A percentile compares a stretch with the other conserved stretches of the same genome.
phyloP scores from a whole-genome alignment of 2,888 invertebrate genomes.

The Apamea anceps region DNA sequence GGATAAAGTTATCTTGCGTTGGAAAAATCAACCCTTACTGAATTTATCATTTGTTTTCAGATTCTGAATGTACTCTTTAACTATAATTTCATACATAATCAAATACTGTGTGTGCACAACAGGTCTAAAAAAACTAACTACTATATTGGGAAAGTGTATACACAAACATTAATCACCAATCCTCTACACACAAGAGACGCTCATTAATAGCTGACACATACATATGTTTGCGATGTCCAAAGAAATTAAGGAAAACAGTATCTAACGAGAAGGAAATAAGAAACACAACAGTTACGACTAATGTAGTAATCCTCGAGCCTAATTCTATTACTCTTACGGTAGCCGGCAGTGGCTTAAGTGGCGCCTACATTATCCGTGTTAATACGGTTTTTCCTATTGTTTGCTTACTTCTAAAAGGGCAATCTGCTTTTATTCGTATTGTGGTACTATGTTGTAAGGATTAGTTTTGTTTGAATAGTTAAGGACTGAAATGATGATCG shows the following conservation, averaged over 20 bases:
- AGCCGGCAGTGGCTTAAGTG: slow-evolving; percentile 39
- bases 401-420: slow-evolving; percentile 24
- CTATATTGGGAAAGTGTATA: neutral
- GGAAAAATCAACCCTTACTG: too few species aligned
- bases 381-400: slow-evolving; percentile 32
- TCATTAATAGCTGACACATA: slow-evolving; percentile 10
- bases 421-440: slow-evolving; percentile 23
- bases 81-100: neutral
- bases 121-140: neutral
- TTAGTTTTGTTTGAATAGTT: neutral
- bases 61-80: neutral
- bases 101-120: neutral
- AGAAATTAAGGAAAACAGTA: slow-evolving; percentile 8
- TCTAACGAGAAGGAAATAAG: slow-evolving; percentile 12
- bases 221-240: neutral
- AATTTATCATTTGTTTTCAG: neutral
- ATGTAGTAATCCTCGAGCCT: slow-evolving; percentile 31
- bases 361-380: slow-evolving; percentile 30
- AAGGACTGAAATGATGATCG: neutral
- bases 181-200: neutral
- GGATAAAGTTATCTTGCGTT: too few species aligned
- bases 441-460: neutral
- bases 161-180: slow-evolving; percentile 1
- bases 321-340: slow-evolving; percentile 42
- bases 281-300: slow-evolving; percentile 24